phyloP scores from a whole-genome alignment of 2,888 invertebrate genomes.

The Agonum fuliginosum region DNA sequence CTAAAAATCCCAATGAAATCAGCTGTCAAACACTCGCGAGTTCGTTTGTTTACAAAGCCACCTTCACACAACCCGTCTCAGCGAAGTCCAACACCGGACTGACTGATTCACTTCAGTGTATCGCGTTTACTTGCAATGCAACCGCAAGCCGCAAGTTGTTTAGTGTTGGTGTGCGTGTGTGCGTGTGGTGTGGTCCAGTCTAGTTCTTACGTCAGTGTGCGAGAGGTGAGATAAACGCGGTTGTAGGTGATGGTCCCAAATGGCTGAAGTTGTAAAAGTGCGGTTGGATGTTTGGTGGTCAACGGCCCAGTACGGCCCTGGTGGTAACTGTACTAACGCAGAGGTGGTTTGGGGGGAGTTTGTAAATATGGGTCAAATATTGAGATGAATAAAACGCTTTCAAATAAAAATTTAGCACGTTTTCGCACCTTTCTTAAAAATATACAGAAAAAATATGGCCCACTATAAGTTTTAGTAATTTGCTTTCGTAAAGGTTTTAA shows the following conservation, averaged over 20 bases:
- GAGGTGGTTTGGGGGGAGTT: background rate
- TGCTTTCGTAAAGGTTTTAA: too few species aligned
- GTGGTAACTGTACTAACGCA: background rate
- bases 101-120: background rate
- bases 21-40: constrained; percentile 23
- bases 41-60: background rate
- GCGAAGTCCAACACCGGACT: background rate
- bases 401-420: too few species aligned
- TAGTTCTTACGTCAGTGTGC: constrained; percentile 16
- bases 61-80: background rate
- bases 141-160: background rate
- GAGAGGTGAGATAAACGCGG: constrained; percentile 3
- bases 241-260: constrained; percentile 17
- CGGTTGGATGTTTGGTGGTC: background rate
- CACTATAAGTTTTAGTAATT: too few species aligned
- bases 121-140: too few species aligned
- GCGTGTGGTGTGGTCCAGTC: constrained; percentile 22
- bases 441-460: too few species aligned
- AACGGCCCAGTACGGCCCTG: background rate
- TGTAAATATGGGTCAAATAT: background rate
- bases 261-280: background rate
- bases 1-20: too few species aligned
- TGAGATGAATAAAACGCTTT: background rate
- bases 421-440: too few species aligned
- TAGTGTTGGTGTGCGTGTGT: background rate